These are phyloP conservation scores for Polietes domitor DNA, from an alignment of 2,888 invertebrate genomes.

Conservation along the genomic window DNA sequence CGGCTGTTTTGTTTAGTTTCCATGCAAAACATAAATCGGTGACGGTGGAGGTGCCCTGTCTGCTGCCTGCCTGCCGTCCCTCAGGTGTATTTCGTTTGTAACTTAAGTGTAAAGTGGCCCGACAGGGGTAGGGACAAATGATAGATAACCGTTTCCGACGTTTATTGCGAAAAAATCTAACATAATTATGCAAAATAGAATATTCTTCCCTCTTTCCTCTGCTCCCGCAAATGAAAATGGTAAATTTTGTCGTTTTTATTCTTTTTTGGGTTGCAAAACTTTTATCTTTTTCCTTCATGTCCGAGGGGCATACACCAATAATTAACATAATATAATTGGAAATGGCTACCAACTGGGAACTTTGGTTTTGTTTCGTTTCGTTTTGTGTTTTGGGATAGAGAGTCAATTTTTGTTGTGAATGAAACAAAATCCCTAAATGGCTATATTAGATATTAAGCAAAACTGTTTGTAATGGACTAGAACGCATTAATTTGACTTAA, in stretches of 20 bases:
- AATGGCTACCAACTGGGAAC: neutral
- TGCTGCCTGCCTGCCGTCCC: neutral
- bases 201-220: neutral
- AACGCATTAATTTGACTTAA: too few relatives aligned
- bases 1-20: slow-evolving; percentile 38
- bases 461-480: too few relatives aligned
- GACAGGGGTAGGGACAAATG: neutral
- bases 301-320: neutral
- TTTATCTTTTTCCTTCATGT: neutral
- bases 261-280: neutral
- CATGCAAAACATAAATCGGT: neutral
- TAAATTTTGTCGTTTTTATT: neutral
- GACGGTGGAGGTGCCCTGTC: neutral
- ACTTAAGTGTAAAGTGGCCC: neutral
- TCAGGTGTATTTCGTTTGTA: slow-evolving; percentile 24
- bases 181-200: slow-evolving; percentile 18
- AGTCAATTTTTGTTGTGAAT: too few relatives aligned
- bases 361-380: neutral
- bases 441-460: too few relatives aligned
- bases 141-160: neutral
- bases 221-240: neutral
- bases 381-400: neutral
- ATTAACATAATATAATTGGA: slow-evolving; percentile 7
- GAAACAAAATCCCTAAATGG: too few relatives aligned
- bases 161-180: slow-evolving; percentile 10